Conservation (phyloP, 2,888 invertebrate genomes). For the Lacanobia oleracea region DNA sequence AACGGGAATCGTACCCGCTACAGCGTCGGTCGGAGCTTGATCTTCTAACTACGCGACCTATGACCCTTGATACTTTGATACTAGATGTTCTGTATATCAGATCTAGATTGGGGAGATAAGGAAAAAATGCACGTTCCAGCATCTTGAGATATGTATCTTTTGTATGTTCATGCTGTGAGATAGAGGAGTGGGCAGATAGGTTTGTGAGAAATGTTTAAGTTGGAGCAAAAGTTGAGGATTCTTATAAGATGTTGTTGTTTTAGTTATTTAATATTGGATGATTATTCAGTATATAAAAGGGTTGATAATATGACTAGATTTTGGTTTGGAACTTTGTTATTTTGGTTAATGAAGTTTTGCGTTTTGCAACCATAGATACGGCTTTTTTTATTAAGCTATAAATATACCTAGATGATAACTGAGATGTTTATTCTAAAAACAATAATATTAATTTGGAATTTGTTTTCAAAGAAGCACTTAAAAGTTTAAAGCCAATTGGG, state of each 20-base stretch:
- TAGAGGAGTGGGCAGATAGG: conserved; percentile 1
- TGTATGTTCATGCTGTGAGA: conserved; percentile 35
- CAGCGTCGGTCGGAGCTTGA: conserved; percentile 48
- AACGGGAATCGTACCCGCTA: conserved; percentile 58
- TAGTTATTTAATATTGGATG: not conserved
- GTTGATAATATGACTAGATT: not conserved
- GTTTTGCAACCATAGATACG: not conserved
- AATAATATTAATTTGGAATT: too few species aligned
- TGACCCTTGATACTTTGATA: conserved; percentile 56
- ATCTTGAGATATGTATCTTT: conserved; percentile 49
- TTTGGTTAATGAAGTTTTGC: not conserved
- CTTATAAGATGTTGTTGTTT: not conserved
- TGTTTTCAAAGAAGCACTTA: too few species aligned
- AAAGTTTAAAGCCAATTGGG: not conserved
- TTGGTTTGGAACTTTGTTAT: not conserved
- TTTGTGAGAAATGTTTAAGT: not conserved
- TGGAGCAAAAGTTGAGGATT: not conserved
- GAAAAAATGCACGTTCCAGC: conserved; percentile 61
- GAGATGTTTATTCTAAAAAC: not conserved
- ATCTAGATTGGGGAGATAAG: conserved; percentile 61
- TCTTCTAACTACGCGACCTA: conserved; percentile 65
- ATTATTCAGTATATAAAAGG: not conserved
- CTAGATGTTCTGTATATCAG: conserved; percentile 62
- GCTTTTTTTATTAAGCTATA: not conserved
- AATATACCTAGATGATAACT: not conserved